Conservation (phyloP, 1,140 invertebrate species). For the Drosophila tani region DNA sequence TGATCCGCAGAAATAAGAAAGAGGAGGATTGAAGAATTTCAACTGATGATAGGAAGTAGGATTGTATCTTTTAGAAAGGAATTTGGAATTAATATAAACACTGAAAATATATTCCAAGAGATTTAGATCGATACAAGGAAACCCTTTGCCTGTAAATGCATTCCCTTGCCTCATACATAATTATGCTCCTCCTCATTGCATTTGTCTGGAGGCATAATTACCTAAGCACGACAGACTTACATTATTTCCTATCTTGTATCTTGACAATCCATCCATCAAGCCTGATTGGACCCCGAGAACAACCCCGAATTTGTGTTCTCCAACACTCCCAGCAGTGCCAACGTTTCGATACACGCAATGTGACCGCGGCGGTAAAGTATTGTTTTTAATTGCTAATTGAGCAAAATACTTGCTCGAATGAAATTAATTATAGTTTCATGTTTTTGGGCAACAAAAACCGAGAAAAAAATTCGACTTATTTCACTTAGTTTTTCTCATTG, state of each 20-base stretch:
- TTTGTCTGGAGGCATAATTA: constrained; percentile 26
- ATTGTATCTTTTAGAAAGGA: background rate
- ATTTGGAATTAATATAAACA: background rate
- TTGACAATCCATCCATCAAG: constrained; percentile 68
- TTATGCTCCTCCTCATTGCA: constrained; percentile 3
- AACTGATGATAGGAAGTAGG: too few relatives aligned
- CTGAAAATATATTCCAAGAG: background rate
- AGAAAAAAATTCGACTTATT: constrained; percentile 46
- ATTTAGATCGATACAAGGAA: too few relatives aligned
- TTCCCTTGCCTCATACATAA: background rate
- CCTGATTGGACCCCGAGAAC: constrained; percentile 31
- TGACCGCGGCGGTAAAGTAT: constrained; percentile 42
- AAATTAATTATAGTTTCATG: constrained; percentile 53
- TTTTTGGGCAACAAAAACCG: constrained; percentile 48
- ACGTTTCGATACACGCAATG: constrained; percentile 56
- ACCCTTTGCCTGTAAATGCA: background rate
- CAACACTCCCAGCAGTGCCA: background rate
- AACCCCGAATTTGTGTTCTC: constrained; percentile 32
- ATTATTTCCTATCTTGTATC: constrained; percentile 49
- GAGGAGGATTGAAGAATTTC: background rate
- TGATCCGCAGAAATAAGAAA: constrained; percentile 1
- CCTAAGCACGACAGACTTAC: constrained; percentile 50
- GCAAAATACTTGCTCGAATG: constrained; percentile 64
- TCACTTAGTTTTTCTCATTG: constrained; percentile 60
- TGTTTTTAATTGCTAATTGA: constrained; percentile 77